Percentiles rank a stretch among this genome's conserved stretches.
These are phyloP conservation scores for Apodemia duryi DNA, from an alignment of 2,888 invertebrate genomes.

Conservation along the genomic window DNA sequence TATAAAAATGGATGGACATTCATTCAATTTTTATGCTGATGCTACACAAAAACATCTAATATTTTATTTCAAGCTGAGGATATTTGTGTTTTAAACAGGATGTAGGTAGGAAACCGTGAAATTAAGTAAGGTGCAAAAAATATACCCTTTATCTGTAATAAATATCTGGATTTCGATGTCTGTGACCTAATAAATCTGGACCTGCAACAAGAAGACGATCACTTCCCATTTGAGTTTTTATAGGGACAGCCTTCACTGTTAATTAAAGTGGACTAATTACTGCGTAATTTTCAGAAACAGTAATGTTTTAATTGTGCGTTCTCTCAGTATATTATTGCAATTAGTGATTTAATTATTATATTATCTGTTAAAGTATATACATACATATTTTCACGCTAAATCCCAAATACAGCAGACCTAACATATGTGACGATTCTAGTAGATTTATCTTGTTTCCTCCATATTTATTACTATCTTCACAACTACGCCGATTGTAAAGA, in stretches of 20 bases:
- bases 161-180: slow-evolving; percentile 27
- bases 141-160: slow-evolving; percentile 8
- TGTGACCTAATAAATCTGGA: slow-evolving; percentile 39
- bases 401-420: too few relatives aligned
- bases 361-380: slow-evolving; percentile 36
- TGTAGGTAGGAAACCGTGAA: slow-evolving; percentile 9
- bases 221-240: slow-evolving; percentile 66
- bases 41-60: not conserved
- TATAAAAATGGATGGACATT: not conserved
- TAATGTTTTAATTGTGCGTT: slow-evolving; percentile 75
- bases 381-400: too few relatives aligned
- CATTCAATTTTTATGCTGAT: not conserved
- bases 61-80: not conserved
- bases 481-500: too few relatives aligned
- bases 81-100: slow-evolving; percentile 6
- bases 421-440: too few relatives aligned
- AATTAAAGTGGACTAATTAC: slow-evolving; percentile 71
- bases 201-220: slow-evolving; percentile 54
- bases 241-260: slow-evolving; percentile 65
- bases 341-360: slow-evolving; percentile 61
- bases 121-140: not conserved
- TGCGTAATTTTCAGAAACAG: slow-evolving; percentile 63
- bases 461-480: too few relatives aligned
- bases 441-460: too few relatives aligned
- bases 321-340: slow-evolving; percentile 54